Evolutionary conservation across 2,113 vertebrate genomes (phyloP), one percentile per base, ranked within the genome.

Genomic region (Campylomormyrus numenius): DNA sequence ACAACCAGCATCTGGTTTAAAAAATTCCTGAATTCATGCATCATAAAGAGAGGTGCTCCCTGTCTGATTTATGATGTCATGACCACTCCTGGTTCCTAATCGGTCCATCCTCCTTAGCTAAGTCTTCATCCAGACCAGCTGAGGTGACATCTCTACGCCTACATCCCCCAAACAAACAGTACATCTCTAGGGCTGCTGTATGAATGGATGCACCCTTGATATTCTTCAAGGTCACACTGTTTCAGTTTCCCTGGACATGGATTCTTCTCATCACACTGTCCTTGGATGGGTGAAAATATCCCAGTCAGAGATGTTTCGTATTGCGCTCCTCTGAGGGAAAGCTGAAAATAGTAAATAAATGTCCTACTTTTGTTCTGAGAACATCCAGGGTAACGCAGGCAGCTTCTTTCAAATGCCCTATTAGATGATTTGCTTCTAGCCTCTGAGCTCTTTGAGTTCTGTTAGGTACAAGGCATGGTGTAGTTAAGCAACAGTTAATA

Each of bases 321-420:
- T 35, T 88, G 62, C 84, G n/a, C 10, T 52, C 91, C 91, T 91
- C 53, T 50, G 88, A 89, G 90, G 86, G 58, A 85, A 31, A 56
- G 45, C 91, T 85, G 42, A 92, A 92, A 92, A 92, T 92, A 92
- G 92, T 74, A 85, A 86, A 87, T 85, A 91, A 92, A 91, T 88
- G 87, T 50, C 91, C 91, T 90, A 92, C 83, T 92, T 93, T 91
- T 48, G 70, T 53, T 85, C 84, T 91, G 52, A 17, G 88, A 91
- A 92, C 90, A 90, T 91, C 89, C 21, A 93, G 88, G 66, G 70
- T 92, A 85, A 56, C 87, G 83, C 49, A 92, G 92, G 88, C 13
- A 27, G 11, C 45, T 86, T 62, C 17, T n/a, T 86, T 49, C 31
- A 27, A 50, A 52, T 87, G 27, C 31, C 31, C 50, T 39, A 2